These are phyloP conservation scores for Sinosuthora webbiana DNA, from an alignment of 2,113 vertebrate genomes.

Conservation along the genomic window DNA sequence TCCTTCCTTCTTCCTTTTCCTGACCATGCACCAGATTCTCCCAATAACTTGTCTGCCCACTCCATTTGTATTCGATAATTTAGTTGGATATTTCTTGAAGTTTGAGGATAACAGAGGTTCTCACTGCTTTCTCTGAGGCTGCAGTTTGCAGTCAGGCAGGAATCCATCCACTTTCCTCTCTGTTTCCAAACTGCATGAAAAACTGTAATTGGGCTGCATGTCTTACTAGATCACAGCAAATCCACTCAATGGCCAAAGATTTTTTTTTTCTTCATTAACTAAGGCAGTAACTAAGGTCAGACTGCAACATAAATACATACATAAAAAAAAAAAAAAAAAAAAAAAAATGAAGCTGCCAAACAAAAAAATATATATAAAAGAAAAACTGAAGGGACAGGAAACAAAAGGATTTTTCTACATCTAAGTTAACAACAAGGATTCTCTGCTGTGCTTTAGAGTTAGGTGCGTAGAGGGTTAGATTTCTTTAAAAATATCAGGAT, in stretches of 20 bases:
- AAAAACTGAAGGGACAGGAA: neutral
- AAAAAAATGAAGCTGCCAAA: neutral
- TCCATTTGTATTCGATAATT: neutral
- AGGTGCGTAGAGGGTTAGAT: neutral
- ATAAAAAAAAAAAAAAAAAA: neutral
- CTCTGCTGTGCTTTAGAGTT: neutral
- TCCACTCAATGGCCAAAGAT: neutral
- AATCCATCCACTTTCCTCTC: neutral
- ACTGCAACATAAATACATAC: neutral
- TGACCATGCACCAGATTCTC: neutral
- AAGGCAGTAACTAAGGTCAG: neutral
- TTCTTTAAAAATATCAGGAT: neutral
- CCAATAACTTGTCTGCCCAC: neutral
- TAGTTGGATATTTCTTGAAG: neutral
- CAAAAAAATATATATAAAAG: neutral
- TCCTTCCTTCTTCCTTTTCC: neutral
- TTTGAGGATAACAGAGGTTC: neutral
- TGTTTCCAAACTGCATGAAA: neutral
- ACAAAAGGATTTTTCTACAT: accelerated
- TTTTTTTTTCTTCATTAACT: neutral
- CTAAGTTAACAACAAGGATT: neutral
- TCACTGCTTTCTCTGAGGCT: neutral
- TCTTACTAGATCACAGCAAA: neutral
- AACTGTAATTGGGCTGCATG: neutral
- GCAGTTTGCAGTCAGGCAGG: neutral